A percentile compares a stretch with the other conserved stretches of the same genome.
Evolutionary conservation across 2,113 vertebrate genomes (phyloP).

Genomic region (Telmatochromis brichardi): DNA sequence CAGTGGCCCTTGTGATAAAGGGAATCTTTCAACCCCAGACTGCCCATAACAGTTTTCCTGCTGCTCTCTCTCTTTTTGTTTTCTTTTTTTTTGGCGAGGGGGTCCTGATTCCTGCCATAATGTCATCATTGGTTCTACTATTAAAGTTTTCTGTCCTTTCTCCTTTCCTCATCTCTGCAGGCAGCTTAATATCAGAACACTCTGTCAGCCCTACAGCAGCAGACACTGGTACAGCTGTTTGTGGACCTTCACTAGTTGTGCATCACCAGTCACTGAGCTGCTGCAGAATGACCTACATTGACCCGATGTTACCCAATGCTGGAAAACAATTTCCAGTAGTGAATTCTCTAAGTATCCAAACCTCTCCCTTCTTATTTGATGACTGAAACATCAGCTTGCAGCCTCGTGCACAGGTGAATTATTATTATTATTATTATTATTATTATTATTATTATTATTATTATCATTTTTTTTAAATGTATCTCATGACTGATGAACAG

Average conservation of each 20-base stretch:
- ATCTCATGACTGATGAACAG: neutral
- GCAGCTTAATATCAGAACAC: slow-evolving; percentile 83
- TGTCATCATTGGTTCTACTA: neutral
- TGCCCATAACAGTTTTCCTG: neutral
- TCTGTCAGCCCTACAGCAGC: slow-evolving; percentile 45
- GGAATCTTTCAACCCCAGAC: neutral
- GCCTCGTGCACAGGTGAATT: slow-evolving; percentile 77
- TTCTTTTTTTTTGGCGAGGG: too few species aligned
- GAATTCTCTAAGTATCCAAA: neutral
- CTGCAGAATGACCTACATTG: slow-evolving; percentile 81
- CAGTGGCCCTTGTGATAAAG: neutral
- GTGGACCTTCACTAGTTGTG: slow-evolving; percentile 82
- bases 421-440: neutral
- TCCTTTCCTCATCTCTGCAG: slow-evolving; percentile 72
- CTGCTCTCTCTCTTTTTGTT: rapidly evolving
- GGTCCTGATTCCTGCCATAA: too few species aligned
- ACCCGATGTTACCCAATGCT: slow-evolving; percentile 38
- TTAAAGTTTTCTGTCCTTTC: neutral
- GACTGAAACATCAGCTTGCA: slow-evolving; percentile 82
- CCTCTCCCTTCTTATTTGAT: slow-evolving; percentile 61
- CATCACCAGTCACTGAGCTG: slow-evolving; percentile 75
- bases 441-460: neutral
- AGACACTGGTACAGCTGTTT: neutral
- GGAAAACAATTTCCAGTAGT: slow-evolving; percentile 50
- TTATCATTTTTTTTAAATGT: neutral